Evolutionary conservation across 2,888 invertebrate genomes (phyloP).

Genomic region (Dendrolimus houi): DNA sequence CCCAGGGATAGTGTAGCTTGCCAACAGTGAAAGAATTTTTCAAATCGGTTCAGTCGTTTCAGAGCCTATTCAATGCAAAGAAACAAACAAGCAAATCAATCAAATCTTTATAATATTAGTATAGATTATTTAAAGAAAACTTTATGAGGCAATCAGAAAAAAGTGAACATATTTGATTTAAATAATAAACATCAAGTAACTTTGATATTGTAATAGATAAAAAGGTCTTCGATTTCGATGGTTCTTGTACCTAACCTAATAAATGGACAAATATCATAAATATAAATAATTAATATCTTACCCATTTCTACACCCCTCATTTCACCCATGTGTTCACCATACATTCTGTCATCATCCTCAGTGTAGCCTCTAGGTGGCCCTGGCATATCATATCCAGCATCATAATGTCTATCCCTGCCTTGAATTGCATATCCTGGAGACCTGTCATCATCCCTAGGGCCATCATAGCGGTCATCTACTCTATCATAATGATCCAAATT

Average conservation of each 20-base stretch:
- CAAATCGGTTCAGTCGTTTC: too few species aligned
- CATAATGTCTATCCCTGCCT: conserved; percentile 65
- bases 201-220: too few species aligned
- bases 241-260: conserved; percentile 12
- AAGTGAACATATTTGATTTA: too few species aligned
- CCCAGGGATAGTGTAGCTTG: too few species aligned
- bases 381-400: conserved; percentile 59
- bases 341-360: conserved; percentile 72
- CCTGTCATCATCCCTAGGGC: conserved; percentile 58
- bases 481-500: conserved; percentile 69
- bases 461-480: conserved; percentile 62
- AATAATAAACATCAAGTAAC: too few species aligned
- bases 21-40: too few species aligned
- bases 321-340: conserved; percentile 64
- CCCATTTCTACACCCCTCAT: conserved; percentile 62
- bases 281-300: conserved; percentile 20
- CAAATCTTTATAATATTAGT: too few species aligned
- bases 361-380: conserved; percentile 67
- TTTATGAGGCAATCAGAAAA: too few species aligned
- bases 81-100: too few species aligned
- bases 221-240: too few species aligned
- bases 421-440: conserved; percentile 60
- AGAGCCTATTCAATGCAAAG: too few species aligned
- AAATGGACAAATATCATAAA: conserved; percentile 3
- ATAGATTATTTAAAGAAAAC: too few species aligned